Conservation (phyloP, 2,888 invertebrate genomes). For the Drosophila neonasuta region DNA sequence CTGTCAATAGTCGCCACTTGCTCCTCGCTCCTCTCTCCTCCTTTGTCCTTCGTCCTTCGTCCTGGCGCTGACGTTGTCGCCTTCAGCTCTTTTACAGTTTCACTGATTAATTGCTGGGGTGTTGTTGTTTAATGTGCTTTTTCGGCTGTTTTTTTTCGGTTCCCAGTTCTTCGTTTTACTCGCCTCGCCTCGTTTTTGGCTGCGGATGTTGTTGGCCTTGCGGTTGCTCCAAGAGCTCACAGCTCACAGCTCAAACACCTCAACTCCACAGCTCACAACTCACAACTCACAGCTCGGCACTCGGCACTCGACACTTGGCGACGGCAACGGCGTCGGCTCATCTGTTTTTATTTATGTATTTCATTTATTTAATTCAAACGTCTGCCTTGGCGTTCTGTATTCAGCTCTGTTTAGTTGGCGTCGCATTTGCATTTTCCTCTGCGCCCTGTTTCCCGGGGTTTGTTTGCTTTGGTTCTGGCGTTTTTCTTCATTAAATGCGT, state of each 20-base stretch:
- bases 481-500: slow-evolving; percentile 75
- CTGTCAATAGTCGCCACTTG: background rate
- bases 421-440: slow-evolving; percentile 64
- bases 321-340: slow-evolving; percentile 38
- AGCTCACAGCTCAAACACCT: slow-evolving; percentile 17
- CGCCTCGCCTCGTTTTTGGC: slow-evolving; percentile 21
- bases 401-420: slow-evolving; percentile 47
- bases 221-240: slow-evolving; percentile 28
- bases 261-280: slow-evolving; percentile 7
- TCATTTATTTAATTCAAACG: slow-evolving; percentile 75
- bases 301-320: slow-evolving; percentile 18
- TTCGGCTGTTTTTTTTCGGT: slow-evolving; percentile 24
- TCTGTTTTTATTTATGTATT: slow-evolving; percentile 70
- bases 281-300: slow-evolving; percentile 1
- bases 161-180: slow-evolving; percentile 1
- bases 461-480: slow-evolving; percentile 56
- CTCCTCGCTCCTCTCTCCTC: background rate
- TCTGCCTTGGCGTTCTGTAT: slow-evolving; percentile 41
- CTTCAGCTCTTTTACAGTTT: slow-evolving; percentile 62
- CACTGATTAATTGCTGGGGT: slow-evolving; percentile 65
- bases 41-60: background rate
- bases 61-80: slow-evolving; percentile 22
- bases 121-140: slow-evolving; percentile 51
- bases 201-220: slow-evolving; percentile 35
- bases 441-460: slow-evolving; percentile 11